Percentiles rank a stretch among this genome's conserved stretches.
These are phyloP conservation scores for Tupaia chinensis DNA, from an alignment of 2,113 vertebrate genomes.

Conservation along the genomic window DNA sequence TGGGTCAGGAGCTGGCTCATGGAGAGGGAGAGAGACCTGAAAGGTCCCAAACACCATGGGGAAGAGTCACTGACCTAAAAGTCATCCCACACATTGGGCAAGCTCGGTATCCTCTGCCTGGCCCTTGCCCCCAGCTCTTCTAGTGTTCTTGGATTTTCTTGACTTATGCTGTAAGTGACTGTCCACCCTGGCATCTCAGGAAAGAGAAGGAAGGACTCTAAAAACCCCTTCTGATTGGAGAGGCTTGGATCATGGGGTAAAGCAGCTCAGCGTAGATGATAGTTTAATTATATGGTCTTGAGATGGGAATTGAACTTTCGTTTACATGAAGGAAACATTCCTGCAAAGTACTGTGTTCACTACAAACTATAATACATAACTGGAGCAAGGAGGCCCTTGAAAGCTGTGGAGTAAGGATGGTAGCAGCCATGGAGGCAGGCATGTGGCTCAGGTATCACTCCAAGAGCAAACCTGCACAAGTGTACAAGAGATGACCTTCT, in stretches of 20 bases:
- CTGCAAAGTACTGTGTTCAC: not conserved
- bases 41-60: not conserved
- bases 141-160: not conserved
- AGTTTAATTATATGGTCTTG: not conserved
- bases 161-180: not conserved
- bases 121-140: not conserved
- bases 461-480: too few relatives aligned
- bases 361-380: not conserved
- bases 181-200: not conserved
- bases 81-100: not conserved
- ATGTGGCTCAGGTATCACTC: accelerated
- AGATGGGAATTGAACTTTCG: not conserved
- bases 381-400: not conserved
- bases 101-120: not conserved
- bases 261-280: not conserved
- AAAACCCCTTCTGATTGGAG: not conserved
- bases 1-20: not conserved
- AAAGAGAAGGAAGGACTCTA: not conserved
- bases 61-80: not conserved
- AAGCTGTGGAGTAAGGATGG: not conserved
- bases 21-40: not conserved
- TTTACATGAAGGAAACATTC: not conserved
- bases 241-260: not conserved
- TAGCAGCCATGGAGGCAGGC: accelerated
- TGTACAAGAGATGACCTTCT: not conserved